A percentile compares a stretch with the other conserved stretches of the same genome.
Evolutionary conservation across 1,140 invertebrate species (phyloP).

Genomic region (Ridgeia piscesae): DNA sequence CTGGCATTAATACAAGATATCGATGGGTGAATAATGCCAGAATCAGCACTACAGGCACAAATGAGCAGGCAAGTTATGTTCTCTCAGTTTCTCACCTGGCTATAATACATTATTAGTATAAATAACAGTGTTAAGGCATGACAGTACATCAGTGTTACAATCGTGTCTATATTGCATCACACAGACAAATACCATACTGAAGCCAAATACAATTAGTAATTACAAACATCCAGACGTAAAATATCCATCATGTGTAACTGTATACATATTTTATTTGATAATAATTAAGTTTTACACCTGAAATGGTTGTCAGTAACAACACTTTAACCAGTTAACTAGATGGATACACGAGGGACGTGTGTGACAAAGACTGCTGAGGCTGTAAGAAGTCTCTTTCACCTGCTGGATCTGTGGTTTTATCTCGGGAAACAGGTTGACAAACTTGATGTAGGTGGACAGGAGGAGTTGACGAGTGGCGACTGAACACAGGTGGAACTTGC

Average conservation of each 20-base stretch:
- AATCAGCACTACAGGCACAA: background rate
- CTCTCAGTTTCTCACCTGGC: no score
- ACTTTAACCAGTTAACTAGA: background rate
- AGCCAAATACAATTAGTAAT: background rate
- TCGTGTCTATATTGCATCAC: no score
- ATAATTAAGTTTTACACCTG: no score
- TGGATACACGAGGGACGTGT: no score
- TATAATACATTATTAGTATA: no score
- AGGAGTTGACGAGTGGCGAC: slow-evolving; percentile 92
- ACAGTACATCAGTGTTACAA: no score
- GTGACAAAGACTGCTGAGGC: no score
- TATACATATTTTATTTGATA: background rate
- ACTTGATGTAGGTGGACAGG: slow-evolving; percentile 98
- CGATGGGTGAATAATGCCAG: background rate
- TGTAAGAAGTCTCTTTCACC: slow-evolving; percentile 56
- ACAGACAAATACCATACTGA: background rate
- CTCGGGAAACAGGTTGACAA: slow-evolving; percentile 98
- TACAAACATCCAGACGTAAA: no score
- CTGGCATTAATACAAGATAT: no score
- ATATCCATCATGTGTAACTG: no score
- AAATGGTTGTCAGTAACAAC: background rate
- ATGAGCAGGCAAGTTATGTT: no score
- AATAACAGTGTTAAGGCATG: background rate
- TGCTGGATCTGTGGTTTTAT: slow-evolving; percentile 96
- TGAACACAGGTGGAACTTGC: slow-evolving; percentile 92